phyloP scores from a whole-genome alignment of 1,140 invertebrate species.

The Sogatella furcifera region DNA sequence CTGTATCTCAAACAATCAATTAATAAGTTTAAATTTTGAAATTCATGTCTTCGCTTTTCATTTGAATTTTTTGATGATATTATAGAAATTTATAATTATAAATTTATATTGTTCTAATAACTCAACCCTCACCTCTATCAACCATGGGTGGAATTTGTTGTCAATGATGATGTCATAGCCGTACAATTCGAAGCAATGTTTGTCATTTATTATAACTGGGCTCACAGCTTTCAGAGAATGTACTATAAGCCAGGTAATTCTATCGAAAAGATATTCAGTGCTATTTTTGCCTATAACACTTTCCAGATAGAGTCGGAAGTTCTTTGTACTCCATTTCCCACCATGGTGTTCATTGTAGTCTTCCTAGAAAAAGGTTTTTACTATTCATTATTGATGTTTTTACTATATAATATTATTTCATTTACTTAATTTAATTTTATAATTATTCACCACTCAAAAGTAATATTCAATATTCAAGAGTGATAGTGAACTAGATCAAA shows the following conservation, averaged over 20 bases:
- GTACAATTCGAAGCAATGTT: constrained; percentile 70
- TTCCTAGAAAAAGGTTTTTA: constrained; percentile 36
- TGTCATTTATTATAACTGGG: constrained; percentile 56
- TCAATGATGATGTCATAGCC: constrained; percentile 79
- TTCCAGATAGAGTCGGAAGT: constrained; percentile 77
- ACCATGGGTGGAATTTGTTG: constrained; percentile 69
- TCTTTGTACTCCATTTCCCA: constrained; percentile 85
- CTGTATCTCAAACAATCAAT: no score
- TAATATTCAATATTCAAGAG: no score
- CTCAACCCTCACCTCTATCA: constrained; percentile 44
- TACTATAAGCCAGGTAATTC: constrained; percentile 78
- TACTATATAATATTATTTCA: no score
- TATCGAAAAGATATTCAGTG: constrained; percentile 66
- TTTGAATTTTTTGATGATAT: no score
- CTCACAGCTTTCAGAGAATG: constrained; percentile 66
- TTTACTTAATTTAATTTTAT: no score
- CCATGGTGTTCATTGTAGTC: constrained; percentile 89
- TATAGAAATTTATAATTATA: no score
- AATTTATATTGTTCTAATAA: no score
- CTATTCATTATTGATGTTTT: no score
- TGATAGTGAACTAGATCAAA: no score
- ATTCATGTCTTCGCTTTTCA: no score
- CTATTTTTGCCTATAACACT: constrained; percentile 77
- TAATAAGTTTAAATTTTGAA: no score
- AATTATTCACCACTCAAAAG: no score